Evolutionary conservation across 2,797 vertebrate species (phyloP), one percentile per base, ranked within the genome.

Genomic region (Centroberyx gerrardi): DNA sequence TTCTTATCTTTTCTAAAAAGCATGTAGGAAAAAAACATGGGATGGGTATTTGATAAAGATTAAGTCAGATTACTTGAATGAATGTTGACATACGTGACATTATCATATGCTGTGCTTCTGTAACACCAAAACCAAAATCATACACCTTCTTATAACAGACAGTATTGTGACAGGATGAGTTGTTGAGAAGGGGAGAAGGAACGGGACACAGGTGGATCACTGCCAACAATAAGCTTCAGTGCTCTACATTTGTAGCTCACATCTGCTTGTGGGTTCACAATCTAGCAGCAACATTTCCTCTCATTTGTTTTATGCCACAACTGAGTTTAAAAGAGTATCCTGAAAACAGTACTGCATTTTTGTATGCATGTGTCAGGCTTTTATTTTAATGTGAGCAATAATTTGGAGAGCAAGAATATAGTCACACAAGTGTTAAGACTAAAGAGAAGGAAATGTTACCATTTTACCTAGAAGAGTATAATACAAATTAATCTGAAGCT

Each of bases 191-290:
- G 3, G 40, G 53, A 44, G 65, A 60, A 63, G 42, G 0, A 75
- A 89, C 86, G 89, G 88, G 91, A 93, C 92, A 87, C 88, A 89
- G 90, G 72, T 91, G 90, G 51, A 22, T 69, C 22, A 44, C 52
- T 62, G 18, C 48, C n/a, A 42, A 27, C 22, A 54, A 38, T 52
- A 15, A 27, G 8, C 29, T 75, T 61, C 44, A 58, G 28, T 62
- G 22, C 1, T 76, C 59, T 71, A 51, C 22, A 12, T 46, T 63
- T 82, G 62, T 64, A 59, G 38, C 7, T 0, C n/a, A 72, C 70
- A 76, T 17, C 74, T 82, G 74, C 68, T 74, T 33, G 12, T 64
- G 49, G 27, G n/a, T 62, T 54, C 31, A 81, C 9, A 60, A 59
- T 62, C 6, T 6, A 51, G 14, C 46, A 56, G 14, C 14, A 18